Percentiles rank a stretch among this genome's conserved stretches.
Conservation (phyloP, 2,113 vertebrate genomes). For the Athene cunicularia region DNA sequence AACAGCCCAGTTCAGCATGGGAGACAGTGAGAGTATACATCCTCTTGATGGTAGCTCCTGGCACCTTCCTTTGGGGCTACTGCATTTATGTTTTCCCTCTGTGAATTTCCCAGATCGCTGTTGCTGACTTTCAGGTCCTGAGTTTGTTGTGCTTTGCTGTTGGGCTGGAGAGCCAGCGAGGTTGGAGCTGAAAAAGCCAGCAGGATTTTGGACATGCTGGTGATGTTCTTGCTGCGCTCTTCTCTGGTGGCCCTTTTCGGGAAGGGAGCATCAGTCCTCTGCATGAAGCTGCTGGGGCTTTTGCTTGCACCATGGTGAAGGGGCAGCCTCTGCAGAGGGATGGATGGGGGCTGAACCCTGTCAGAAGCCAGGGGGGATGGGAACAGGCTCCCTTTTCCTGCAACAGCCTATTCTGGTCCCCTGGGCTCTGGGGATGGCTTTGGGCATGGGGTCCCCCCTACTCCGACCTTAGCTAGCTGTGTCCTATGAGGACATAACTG, state of each 20-base stretch:
- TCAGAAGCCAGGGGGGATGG: fast-evolving
- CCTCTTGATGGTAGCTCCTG: neutral
- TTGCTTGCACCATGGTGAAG: neutral
- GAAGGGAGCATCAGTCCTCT: neutral
- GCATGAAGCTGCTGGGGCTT: neutral
- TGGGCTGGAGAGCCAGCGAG: neutral
- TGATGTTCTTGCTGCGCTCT: neutral
- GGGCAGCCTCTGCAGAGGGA: neutral
- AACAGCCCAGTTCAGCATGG: neutral
- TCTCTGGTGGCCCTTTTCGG: neutral
- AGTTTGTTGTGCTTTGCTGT: neutral
- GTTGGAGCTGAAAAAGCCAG: neutral
- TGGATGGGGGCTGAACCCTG: neutral
- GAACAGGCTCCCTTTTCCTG: neutral
- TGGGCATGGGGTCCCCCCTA: neutral
- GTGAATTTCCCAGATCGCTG: neutral
- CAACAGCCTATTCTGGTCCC: neutral
- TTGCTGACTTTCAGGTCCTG: neutral
- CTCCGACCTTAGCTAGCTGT: fast-evolving
- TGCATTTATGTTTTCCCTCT: neutral
- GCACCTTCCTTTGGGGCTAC: neutral
- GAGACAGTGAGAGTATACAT: neutral
- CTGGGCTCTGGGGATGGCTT: neutral
- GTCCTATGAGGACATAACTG: neutral
- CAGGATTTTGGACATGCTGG: neutral